Conservation (phyloP, 2,113 vertebrate species). For the Periophthalmodon schlosseri region DNA sequence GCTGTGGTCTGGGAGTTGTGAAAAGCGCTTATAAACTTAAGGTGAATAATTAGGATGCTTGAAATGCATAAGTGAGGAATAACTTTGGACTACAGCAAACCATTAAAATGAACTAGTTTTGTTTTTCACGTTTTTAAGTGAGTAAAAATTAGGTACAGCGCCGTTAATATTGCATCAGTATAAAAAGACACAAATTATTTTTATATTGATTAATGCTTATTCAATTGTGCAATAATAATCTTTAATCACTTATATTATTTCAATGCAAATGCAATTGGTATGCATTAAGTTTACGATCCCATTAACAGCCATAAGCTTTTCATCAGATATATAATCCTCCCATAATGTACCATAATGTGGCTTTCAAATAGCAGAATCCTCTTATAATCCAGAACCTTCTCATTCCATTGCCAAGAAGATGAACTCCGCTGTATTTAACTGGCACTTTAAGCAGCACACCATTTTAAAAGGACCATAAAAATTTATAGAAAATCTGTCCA, state of each 20-base stretch:
- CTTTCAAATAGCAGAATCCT: constrained; percentile 7
- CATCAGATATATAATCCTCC: not conserved
- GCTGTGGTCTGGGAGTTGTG: too few species aligned
- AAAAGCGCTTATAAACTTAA: too few species aligned
- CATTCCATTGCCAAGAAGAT: constrained; percentile 4
- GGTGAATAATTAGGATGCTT: too few species aligned
- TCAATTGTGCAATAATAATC: not conserved
- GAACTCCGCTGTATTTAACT: not conserved
- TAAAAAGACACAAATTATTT: not conserved
- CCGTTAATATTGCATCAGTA: not conserved
- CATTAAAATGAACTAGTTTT: too few species aligned
- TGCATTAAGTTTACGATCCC: not conserved
- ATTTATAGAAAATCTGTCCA: constrained; percentile 6
- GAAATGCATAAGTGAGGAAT: too few species aligned
- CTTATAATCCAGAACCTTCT: constrained; percentile 30
- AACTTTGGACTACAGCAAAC: too few species aligned
- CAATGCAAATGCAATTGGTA: not conserved
- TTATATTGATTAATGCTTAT: not conserved
- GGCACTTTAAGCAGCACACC: not conserved
- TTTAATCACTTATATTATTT: not conserved
- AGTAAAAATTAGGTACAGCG: too few species aligned
- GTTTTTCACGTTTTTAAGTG: too few species aligned
- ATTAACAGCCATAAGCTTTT: not conserved
- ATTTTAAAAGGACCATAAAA: constrained; percentile 11
- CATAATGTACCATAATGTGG: not conserved